Conservation (phyloP, 2,888 invertebrate genomes). For the Odontocolon sp. region DNA sequence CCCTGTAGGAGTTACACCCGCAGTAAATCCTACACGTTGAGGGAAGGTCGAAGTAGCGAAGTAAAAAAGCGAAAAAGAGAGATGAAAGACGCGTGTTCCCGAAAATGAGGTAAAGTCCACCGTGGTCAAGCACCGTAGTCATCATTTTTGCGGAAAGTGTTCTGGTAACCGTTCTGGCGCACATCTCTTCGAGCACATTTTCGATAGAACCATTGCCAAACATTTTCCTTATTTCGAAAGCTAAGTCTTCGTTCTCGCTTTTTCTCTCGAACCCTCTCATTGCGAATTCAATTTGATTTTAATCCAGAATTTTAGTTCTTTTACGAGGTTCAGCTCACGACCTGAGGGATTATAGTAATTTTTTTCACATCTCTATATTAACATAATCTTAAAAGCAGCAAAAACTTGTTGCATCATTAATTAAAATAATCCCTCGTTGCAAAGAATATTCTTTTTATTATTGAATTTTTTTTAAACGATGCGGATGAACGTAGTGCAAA, state of each 20-base stretch:
- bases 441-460: neutral
- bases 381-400: no score
- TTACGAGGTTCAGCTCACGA: no score
- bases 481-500: neutral
- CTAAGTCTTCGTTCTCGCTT: neutral
- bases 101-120: conserved; percentile 57
- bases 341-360: no score
- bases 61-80: conserved; percentile 1
- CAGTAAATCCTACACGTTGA: conserved; percentile 55
- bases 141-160: conserved; percentile 33
- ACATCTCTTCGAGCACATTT: neutral
- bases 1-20: conserved; percentile 57
- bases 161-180: conserved; percentile 11
- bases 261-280: neutral
- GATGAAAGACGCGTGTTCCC: conserved; percentile 46
- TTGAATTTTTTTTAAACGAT: neutral
- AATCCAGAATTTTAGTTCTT: neutral
- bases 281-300: neutral
- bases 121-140: conserved; percentile 55
- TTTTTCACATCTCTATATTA: no score
- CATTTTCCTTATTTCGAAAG: neutral
- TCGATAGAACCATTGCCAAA: neutral
- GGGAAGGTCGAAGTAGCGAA: neutral
- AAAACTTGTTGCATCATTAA: neutral
- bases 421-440: neutral